phyloP scores from a whole-genome alignment of 2,113 vertebrate genomes.

The Gnathonemus echidnorhynchus region DNA sequence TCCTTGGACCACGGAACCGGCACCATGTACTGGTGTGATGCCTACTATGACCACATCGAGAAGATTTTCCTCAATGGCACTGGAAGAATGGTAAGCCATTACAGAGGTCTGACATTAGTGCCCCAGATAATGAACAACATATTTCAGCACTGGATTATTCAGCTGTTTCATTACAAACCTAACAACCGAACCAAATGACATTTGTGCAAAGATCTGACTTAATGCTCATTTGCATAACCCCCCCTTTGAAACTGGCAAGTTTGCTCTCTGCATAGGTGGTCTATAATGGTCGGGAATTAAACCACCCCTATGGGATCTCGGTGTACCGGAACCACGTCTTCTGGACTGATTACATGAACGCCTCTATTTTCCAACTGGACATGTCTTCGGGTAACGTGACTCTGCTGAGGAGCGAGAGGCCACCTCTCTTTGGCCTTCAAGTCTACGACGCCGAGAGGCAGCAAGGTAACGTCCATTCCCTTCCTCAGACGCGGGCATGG shows the following conservation, averaged over 20 bases:
- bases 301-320: constrained; percentile 78
- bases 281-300: constrained; percentile 74
- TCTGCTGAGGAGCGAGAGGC: constrained; percentile 67
- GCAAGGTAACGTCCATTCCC: constrained; percentile 61
- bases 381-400: constrained; percentile 62
- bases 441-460: constrained; percentile 80
- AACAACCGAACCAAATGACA: neutral
- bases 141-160: neutral
- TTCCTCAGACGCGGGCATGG: neutral
- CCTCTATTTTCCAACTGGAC: constrained; percentile 77
- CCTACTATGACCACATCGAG: constrained; percentile 82
- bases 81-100: constrained; percentile 67
- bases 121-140: neutral
- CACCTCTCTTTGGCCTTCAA: constrained; percentile 76
- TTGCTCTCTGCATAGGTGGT: constrained; percentile 62
- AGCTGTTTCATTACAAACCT: neutral
- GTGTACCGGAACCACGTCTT: constrained; percentile 69
- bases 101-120: neutral
- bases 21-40: constrained; percentile 79
- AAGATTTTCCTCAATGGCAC: constrained; percentile 78
- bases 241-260: neutral
- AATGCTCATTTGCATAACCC: neutral
- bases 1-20: constrained; percentile 64
- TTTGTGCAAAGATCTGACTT: neutral
- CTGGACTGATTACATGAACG: constrained; percentile 85